Percentiles rank a stretch among this genome's conserved stretches.
Evolutionary conservation across 2,888 invertebrate genomes (phyloP).

Genomic region (Hymenopus coronatus): DNA sequence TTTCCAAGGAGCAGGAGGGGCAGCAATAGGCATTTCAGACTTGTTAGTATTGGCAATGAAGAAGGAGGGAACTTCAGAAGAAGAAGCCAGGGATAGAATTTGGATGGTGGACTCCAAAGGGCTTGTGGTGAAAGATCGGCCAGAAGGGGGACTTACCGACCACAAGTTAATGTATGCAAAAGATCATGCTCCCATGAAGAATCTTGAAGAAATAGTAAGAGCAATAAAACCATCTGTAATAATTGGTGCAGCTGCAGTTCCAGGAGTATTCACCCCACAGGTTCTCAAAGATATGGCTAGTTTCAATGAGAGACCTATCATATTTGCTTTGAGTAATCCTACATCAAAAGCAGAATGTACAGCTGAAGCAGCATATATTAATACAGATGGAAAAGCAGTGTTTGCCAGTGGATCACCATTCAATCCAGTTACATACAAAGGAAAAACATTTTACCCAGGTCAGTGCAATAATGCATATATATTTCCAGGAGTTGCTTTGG

Average conservation of each 20-base stretch:
- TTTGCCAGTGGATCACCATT: constrained; percentile 98
- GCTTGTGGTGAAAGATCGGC: constrained; percentile 83
- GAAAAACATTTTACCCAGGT: constrained; percentile 81
- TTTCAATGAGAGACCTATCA: constrained; percentile 81
- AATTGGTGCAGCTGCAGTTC: constrained; percentile 93
- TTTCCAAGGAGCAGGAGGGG: constrained; percentile 97
- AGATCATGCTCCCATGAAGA: constrained; percentile 69
- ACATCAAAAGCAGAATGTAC: constrained; percentile 98
- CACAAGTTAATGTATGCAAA: constrained; percentile 85
- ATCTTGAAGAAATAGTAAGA: constrained; percentile 77
- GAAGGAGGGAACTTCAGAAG: constrained; percentile 72
- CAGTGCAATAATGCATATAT: constrained; percentile 99
- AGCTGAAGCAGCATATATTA: constrained; percentile 92
- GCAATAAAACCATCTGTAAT: constrained; percentile 82
- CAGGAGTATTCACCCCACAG: constrained; percentile 87
- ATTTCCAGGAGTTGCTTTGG: constrained; percentile 94
- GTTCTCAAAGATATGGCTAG: constrained; percentile 84
- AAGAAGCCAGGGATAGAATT: constrained; percentile 76
- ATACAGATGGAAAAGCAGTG: constrained; percentile 64
- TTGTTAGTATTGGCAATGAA: constrained; percentile 91
- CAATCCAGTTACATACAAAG: constrained; percentile 75
- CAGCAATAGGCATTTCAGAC: constrained; percentile 89
- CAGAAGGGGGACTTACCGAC: constrained; percentile 73
- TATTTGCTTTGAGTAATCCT: constrained; percentile 98
- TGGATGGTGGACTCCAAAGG: constrained; percentile 98